Conservation (phyloP, 2,113 vertebrate genomes). For the Neolamprologus cancellatus region DNA sequence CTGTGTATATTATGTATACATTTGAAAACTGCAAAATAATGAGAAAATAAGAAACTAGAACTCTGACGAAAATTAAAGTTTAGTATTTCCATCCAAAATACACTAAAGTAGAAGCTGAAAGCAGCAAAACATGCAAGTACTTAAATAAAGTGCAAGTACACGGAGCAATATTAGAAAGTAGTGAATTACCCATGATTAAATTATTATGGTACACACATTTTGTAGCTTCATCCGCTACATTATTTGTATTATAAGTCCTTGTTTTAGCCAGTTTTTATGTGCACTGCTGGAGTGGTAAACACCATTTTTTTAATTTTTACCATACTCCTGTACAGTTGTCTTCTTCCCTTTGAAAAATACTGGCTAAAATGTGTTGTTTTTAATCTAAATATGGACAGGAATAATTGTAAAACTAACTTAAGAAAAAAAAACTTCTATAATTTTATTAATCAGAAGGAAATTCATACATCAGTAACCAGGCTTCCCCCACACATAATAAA, state of each 20-base stretch:
- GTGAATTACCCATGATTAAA: background rate
- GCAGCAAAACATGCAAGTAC: background rate
- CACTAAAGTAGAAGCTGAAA: background rate
- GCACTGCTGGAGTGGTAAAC: background rate
- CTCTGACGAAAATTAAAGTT: background rate
- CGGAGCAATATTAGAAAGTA: background rate
- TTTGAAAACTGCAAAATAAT: background rate
- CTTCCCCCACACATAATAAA: background rate
- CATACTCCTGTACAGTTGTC: background rate
- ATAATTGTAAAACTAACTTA: background rate
- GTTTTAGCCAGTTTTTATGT: background rate
- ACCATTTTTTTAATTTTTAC: background rate
- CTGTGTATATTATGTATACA: background rate
- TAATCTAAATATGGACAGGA: background rate
- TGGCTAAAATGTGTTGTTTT: background rate
- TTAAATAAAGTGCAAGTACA: background rate
- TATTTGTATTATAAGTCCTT: background rate
- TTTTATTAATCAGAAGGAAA: background rate
- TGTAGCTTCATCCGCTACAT: background rate
- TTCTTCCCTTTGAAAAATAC: background rate
- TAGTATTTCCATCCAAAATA: background rate
- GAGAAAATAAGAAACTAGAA: background rate
- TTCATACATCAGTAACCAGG: background rate
- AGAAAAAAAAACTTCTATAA: background rate
- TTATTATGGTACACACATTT: background rate